These are phyloP conservation scores for Aulostomus chinensis DNA, from an alignment of 2,797 vertebrate genomes.

Conservation along the genomic window DNA sequence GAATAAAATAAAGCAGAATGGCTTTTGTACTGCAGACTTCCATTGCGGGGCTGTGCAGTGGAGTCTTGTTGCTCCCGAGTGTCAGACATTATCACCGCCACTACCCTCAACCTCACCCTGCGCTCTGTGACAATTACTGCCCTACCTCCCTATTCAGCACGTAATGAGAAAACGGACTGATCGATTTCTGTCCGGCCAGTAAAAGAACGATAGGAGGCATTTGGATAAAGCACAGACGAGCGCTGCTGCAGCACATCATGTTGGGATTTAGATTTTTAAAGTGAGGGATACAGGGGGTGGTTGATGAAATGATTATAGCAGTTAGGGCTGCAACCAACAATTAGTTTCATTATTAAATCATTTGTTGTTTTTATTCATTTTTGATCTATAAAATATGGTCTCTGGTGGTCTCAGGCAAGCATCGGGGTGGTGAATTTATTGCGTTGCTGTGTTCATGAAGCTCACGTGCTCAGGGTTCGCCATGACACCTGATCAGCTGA, in stretches of 20 bases:
- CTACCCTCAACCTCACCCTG: slow-evolving; percentile 78
- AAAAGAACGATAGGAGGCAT: slow-evolving; percentile 63
- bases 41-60: slow-evolving; percentile 64
- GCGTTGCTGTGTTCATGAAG: too few species aligned
- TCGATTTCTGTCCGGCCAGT: slow-evolving; percentile 77
- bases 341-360: too few species aligned
- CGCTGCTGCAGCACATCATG: slow-evolving; percentile 36
- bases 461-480: too few species aligned
- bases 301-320: too few species aligned
- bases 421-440: too few species aligned
- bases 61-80: slow-evolving; percentile 68
- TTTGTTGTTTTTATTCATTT: too few species aligned
- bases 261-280: slow-evolving; percentile 22
- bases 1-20: slow-evolving; percentile 65
- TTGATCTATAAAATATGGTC: too few species aligned
- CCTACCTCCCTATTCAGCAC: slow-evolving; percentile 78
- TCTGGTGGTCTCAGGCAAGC: too few species aligned
- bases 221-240: slow-evolving; percentile 43
- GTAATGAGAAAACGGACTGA: slow-evolving; percentile 83
- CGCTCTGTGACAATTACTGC: slow-evolving; percentile 80
- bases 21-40: slow-evolving; percentile 60
- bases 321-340: too few species aligned
- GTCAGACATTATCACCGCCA: slow-evolving; percentile 74
- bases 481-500: too few species aligned
- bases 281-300: too few species aligned